Evolutionary conservation across 2,113 vertebrate species (phyloP), one percentile per base, ranked within the genome.

Genomic region (Festucalex cinctus): DNA sequence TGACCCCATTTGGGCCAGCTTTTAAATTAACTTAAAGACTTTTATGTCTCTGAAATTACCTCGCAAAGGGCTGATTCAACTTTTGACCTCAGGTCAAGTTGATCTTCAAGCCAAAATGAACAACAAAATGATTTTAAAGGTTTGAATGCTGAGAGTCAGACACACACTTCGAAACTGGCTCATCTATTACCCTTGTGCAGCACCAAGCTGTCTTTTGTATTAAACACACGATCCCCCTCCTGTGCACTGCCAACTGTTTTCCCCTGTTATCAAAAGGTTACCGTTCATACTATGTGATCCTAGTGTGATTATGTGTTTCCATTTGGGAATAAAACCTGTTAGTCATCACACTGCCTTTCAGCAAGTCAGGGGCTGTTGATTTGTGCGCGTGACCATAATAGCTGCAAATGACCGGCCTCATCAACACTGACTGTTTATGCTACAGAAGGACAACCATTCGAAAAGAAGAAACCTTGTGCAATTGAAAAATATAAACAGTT

Each of bases 321-420:
- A 68, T 63, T 36, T 5, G 69, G 69, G 68, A 77, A 41, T 71
- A 76, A 70, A 79, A 51, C 68, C 43, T 54, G 20, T 54, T 43
- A 68, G 56, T 54, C 49, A 28, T 49, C 63, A 9, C 35, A 24
- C 36, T 73, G 68, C 74, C 76, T 65, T 72, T 86, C 68, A 80
- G 68, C 65, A 62, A 76, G 78, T 75, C 71, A 79, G 59, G 67
- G 62, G 73, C 63, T 75, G 63, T 78, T 76, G 75, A 77, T 84
- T 78, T 82, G 78, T 79, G 59, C 78, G 66, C 73, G 84, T 79
- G 80, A 86, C 83, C 81, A 78, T 74, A 87, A 87, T 78, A 80
- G 67, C 75, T 68, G 69, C 81, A 76, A 84, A 73, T 87, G 77
- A 79, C 69, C 79, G 80, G 78, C 70, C 74, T 78, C 80, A 46